phyloP scores from a whole-genome alignment of 1,140 invertebrate species.

The Conopomorpha cramerella region DNA sequence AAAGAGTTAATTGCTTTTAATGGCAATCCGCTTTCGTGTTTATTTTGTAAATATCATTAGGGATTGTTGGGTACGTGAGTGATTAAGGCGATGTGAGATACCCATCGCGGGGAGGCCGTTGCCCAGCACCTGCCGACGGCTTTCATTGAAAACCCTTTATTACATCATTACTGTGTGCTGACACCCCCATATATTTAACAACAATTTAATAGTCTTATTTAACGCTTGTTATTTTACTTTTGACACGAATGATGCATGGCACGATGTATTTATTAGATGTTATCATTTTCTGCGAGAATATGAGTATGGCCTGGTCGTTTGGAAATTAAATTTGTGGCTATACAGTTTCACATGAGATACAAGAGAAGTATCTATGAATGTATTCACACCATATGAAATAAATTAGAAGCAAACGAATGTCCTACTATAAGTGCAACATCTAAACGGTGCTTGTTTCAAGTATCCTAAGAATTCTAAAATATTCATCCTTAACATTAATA shows the following conservation, averaged over 20 bases:
- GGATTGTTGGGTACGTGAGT: conserved; percentile 25
- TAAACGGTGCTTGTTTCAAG: too few species aligned
- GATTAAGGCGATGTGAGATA: conserved; percentile 31
- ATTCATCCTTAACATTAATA: too few species aligned
- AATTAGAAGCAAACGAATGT: too few species aligned
- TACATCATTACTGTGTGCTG: conserved; percentile 27
- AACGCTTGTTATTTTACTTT: conserved; percentile 20
- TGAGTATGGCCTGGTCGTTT: too few species aligned
- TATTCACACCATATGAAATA: too few species aligned
- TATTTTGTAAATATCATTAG: conserved; percentile 23
- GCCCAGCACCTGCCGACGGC: conserved; percentile 28
- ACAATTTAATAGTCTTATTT: conserved; percentile 37
- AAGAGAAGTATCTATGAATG: too few species aligned
- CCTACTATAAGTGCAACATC: too few species aligned
- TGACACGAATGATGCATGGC: not conserved
- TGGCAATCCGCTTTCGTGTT: conserved; percentile 22
- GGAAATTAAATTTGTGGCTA: too few species aligned
- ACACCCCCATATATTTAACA: conserved; percentile 27
- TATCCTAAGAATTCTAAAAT: too few species aligned
- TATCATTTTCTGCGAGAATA: too few species aligned
- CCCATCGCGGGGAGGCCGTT: conserved; percentile 14
- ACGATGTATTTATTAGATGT: too few species aligned
- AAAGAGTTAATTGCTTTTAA: conserved; percentile 18
- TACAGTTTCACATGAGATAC: too few species aligned
- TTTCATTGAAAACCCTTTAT: conserved; percentile 19